Conservation (phyloP, 2,113 vertebrate genomes). For the Pseudopipra pipra region DNA sequence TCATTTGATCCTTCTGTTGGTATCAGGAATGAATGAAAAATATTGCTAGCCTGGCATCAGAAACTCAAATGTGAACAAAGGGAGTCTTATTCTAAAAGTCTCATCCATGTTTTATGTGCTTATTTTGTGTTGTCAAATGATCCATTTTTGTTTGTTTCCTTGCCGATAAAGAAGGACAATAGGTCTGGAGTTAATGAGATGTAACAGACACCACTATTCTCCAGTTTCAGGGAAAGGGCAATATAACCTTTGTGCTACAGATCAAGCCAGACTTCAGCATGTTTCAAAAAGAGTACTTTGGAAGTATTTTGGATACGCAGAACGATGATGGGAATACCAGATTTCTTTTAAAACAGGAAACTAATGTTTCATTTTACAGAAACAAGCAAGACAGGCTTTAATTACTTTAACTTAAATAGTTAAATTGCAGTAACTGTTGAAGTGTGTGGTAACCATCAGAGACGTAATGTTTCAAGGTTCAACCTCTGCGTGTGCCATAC, state of each 20-base stretch:
- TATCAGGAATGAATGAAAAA: conserved; percentile 57
- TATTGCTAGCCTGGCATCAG: conserved; percentile 53
- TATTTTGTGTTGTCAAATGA: conserved; percentile 48
- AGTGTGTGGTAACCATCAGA: background rate
- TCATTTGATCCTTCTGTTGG: conserved; percentile 68
- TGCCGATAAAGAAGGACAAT: conserved; percentile 38
- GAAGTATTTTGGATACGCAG: background rate
- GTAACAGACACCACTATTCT: conserved; percentile 71
- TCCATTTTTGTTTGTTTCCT: conserved; percentile 62
- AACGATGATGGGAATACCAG: background rate
- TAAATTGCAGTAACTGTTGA: background rate
- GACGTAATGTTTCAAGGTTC: background rate
- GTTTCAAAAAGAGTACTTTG: background rate
- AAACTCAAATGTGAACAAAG: conserved; percentile 60
- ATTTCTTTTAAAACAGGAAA: background rate
- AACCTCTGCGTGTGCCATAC: background rate
- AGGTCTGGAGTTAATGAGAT: conserved; percentile 58
- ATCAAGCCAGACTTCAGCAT: background rate
- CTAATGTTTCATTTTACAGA: background rate
- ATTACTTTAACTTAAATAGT: background rate
- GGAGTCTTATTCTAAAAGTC: conserved; percentile 43
- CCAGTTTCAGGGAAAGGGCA: conserved; percentile 55
- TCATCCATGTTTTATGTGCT: conserved; percentile 38
- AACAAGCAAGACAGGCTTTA: background rate
- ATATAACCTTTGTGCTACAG: background rate